Percentiles rank a stretch among this genome's conserved stretches.
phyloP scores from a whole-genome alignment of 2,113 vertebrate genomes.

The Saccopteryx leptura region DNA sequence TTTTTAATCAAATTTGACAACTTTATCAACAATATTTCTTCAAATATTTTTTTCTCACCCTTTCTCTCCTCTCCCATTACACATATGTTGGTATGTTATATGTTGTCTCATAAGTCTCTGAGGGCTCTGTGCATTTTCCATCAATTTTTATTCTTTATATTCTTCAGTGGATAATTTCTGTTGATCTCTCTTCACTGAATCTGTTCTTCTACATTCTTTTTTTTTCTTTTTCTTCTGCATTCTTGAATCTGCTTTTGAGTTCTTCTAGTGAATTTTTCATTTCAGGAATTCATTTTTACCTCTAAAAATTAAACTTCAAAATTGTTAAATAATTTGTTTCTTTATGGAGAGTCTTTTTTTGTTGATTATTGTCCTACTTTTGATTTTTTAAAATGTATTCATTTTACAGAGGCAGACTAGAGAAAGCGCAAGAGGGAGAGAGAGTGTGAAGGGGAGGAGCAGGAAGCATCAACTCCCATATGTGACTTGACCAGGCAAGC shows the following conservation, averaged over 20 bases:
- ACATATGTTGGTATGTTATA: neutral
- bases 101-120: neutral
- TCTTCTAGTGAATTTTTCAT: neutral
- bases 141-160: neutral
- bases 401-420: neutral
- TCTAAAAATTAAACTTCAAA: conserved; percentile 11
- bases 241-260: neutral
- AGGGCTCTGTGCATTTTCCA: neutral
- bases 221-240: neutral
- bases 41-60: neutral
- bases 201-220: neutral
- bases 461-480: no score
- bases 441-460: no score
- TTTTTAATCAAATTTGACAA: conserved; percentile 21
- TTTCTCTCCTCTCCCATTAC: neutral
- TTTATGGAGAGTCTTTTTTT: neutral
- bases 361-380: neutral
- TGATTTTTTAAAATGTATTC: conserved; percentile 41
- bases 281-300: neutral
- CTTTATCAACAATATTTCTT: neutral
- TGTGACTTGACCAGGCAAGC: no score
- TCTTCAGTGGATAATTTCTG: neutral
- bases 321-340: neutral
- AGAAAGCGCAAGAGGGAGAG: no score
- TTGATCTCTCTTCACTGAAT: neutral